Percentiles rank a stretch among this genome's conserved stretches.
These are phyloP conservation scores for Tarsius wallacei DNA, from an alignment of 2,797 vertebrate genomes.

Conservation along the genomic window DNA sequence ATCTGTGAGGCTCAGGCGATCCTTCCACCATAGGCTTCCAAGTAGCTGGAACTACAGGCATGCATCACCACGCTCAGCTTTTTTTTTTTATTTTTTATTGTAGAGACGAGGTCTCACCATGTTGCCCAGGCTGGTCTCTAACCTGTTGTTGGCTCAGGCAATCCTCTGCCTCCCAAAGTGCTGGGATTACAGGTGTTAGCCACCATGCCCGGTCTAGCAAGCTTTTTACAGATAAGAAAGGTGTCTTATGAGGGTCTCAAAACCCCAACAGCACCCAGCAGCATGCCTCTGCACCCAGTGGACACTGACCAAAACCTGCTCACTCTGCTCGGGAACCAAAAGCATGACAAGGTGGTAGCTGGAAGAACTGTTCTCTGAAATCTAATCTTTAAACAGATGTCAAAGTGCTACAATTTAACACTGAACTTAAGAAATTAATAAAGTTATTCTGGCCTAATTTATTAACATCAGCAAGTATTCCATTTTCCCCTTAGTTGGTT, in stretches of 20 bases:
- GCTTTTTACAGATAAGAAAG: constrained; percentile 9
- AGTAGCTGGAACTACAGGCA: too few relatives aligned
- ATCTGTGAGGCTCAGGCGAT: too few relatives aligned
- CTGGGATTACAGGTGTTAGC: too few relatives aligned
- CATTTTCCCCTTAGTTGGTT: background rate
- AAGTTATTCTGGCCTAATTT: background rate
- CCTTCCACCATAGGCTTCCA: too few relatives aligned
- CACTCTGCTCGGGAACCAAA: background rate
- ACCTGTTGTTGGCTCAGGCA: too few relatives aligned
- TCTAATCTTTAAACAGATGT: background rate
- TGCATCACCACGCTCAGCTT: too few relatives aligned
- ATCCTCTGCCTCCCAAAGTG: too few relatives aligned
- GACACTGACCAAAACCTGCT: background rate
- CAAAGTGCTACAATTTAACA: background rate
- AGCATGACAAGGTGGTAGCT: background rate
- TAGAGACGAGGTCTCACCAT: too few relatives aligned
- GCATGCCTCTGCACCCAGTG: background rate
- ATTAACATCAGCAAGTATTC: background rate
- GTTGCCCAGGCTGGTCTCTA: too few relatives aligned
- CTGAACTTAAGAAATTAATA: constrained; percentile 3
- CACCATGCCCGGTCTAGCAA: too few relatives aligned
- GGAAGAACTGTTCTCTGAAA: background rate
- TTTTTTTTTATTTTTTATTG: too few relatives aligned
- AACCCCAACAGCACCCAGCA: background rate
- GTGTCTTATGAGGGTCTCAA: background rate